phyloP scores from a whole-genome alignment of 1,140 invertebrate species.

The Drosophila dunni region DNA sequence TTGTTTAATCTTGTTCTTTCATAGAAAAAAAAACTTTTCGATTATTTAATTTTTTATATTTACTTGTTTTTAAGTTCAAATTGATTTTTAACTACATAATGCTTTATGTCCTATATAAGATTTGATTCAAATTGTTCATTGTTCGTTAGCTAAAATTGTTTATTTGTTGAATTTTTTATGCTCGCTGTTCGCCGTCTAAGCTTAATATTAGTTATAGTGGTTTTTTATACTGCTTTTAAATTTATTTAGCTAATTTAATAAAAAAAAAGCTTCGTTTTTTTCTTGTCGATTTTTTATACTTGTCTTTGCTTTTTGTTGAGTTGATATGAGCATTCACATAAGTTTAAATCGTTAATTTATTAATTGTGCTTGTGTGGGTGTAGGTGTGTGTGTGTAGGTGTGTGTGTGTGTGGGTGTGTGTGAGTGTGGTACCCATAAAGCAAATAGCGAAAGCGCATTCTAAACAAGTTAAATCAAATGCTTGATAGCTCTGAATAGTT shows the following conservation, averaged over 20 bases:
- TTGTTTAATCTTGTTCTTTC: constrained; percentile 55
- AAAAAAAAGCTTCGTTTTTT: constrained; percentile 60
- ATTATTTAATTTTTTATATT: constrained; percentile 16
- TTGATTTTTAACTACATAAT: constrained; percentile 76
- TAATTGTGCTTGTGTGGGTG: constrained; percentile 20
- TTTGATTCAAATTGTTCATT: constrained; percentile 76
- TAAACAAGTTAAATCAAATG: constrained; percentile 28
- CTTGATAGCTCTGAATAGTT: constrained; percentile 48
- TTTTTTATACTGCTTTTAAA: constrained; percentile 19
- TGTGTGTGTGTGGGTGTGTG: constrained; percentile 14
- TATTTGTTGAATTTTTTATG: constrained; percentile 34
- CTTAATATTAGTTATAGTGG: constrained; percentile 28
- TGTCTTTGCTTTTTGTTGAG: constrained; percentile 37
- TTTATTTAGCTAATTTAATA: constrained; percentile 70
- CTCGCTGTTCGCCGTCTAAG: constrained; percentile 49
- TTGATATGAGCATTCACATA: constrained; percentile 82
- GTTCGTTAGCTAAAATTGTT: constrained; percentile 59
- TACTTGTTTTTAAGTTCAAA: constrained; percentile 49
- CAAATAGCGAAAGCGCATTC: constrained; percentile 40
- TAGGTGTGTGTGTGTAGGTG: constrained; percentile 3
- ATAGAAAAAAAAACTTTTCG: constrained; percentile 39
- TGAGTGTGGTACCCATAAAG: constrained; percentile 8
- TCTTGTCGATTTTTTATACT: constrained; percentile 19
- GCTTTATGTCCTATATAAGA: constrained; percentile 68
- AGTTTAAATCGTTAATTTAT: constrained; percentile 21